These are phyloP conservation scores for Gymnorhina tibicen DNA, from an alignment of 2,113 vertebrate species.

Conservation along the genomic window DNA sequence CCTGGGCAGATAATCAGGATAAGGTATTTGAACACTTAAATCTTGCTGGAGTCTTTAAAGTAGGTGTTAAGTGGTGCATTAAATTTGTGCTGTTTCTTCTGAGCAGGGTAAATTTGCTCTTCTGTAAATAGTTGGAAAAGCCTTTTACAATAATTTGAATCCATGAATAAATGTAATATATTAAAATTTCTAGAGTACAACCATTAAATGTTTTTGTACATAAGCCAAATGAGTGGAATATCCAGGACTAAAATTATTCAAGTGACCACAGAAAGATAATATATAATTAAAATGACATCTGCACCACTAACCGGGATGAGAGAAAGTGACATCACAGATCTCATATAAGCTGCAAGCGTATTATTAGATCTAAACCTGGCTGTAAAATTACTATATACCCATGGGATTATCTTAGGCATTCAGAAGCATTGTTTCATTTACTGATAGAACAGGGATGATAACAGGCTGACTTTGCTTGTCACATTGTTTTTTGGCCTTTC, in stretches of 20 bases:
- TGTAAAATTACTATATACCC: conserved; percentile 56
- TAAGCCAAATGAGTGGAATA: conserved; percentile 21
- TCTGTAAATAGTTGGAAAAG: conserved; percentile 21
- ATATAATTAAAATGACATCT: conserved; percentile 51
- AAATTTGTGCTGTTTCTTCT: conserved; percentile 39
- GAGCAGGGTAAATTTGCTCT: conserved; percentile 8
- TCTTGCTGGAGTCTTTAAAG: conserved; percentile 35
- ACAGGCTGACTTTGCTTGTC: conserved; percentile 50
- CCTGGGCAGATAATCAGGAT: conserved; percentile 14
- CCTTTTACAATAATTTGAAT: conserved; percentile 25
- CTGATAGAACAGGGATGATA: conserved; percentile 42
- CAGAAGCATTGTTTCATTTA: conserved; percentile 54
- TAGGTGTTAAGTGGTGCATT: conserved; percentile 47
- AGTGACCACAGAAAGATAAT: conserved; percentile 35
- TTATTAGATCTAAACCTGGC: conserved; percentile 62
- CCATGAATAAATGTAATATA: conserved; percentile 26
- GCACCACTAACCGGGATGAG: neutral
- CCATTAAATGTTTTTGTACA: conserved; percentile 1
- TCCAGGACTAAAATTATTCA: conserved; percentile 21
- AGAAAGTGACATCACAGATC: conserved; percentile 47
- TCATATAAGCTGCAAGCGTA: conserved; percentile 16
- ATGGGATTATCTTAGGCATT: conserved; percentile 42
- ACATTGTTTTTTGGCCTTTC: conserved; percentile 23
- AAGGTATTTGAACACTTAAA: conserved; percentile 43
- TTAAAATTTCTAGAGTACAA: neutral